Conservation (phyloP, 1,140 invertebrate genomes). For the Dufourea novaeangliae region DNA sequence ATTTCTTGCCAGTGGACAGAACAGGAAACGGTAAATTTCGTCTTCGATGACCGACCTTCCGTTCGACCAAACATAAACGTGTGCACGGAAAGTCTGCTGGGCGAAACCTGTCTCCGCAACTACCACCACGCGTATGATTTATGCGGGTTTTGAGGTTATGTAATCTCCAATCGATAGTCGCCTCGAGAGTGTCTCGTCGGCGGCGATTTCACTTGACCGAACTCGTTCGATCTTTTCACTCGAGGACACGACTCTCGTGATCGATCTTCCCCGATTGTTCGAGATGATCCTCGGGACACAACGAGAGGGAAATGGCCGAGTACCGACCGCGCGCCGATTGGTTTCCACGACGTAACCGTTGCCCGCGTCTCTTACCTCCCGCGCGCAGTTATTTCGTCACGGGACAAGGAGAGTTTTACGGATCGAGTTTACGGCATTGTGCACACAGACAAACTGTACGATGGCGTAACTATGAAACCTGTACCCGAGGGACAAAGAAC, state of each 20-base stretch:
- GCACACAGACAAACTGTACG: not conserved
- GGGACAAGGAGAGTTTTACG: conserved; percentile 60
- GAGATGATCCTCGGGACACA: not conserved
- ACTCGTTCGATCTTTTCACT: not conserved
- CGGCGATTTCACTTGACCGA: not conserved
- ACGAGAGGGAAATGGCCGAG: conserved; percentile 29
- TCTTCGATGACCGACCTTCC: not conserved
- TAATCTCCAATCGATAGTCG: not conserved
- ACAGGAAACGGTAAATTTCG: not conserved
- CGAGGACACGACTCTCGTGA: no score
- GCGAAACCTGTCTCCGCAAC: conserved; percentile 3
- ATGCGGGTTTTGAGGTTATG: not conserved
- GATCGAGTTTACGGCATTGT: conserved; percentile 54
- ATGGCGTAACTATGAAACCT: conserved; percentile 7
- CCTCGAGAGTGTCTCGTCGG: not conserved
- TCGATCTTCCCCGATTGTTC: not conserved
- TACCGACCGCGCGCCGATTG: conserved; percentile 25
- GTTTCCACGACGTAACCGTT: conserved; percentile 39
- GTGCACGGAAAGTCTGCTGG: no score
- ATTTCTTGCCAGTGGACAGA: not conserved
- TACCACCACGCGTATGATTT: not conserved
- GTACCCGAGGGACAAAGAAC: conserved; percentile 46
- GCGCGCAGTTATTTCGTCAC: conserved; percentile 63
- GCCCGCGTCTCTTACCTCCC: conserved; percentile 8
- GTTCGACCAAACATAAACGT: not conserved